Evolutionary conservation across 1,140 invertebrate species (phyloP), one percentile per base, ranked within the genome.

Genomic region (Listronotus bonariensis): DNA sequence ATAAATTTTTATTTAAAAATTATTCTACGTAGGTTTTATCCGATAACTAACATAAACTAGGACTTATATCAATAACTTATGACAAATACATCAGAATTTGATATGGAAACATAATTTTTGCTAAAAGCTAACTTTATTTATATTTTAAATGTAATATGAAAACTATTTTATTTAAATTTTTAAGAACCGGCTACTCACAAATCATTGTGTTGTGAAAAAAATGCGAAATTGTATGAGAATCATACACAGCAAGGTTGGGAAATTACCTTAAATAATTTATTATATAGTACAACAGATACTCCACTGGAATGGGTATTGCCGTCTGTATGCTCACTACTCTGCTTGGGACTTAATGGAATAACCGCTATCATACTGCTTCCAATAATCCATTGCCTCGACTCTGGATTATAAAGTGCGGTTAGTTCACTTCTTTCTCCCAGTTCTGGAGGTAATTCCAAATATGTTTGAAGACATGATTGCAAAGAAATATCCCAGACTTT

Each of bases 401-500:
- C 77, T 3, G 82, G 76, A 74, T 89, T 88, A 72, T 89, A 89
- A 14, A 86, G 77, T 18, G 83, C 79, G 0, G 82, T 81, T 18
- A 89, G 77, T n/a, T 82, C 79, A 6, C 80, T 81, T 53, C 84
- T 77, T 67, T 85, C 83, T 20, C 82, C 83, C 18, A 89, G 74
- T 65, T 84, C 79, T 3, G 79, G 69, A 3, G 86, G 84, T 7
- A 89, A 75, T 56, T 82, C 83, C 40, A 84, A 82, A 72, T 86
- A 89, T 0, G 85, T 88, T 82, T 89, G 86, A 17, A 88, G 75
- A 68, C 86, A 88, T 3, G 69, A 72, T 62, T 88, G 83, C 14
- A 80, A 76, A 10, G 78, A 77, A 5, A 88, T 77, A 70, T 88
- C 84, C 88, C 89, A 91, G 2, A 89, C 86, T 74, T 89, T 89